Conservation (phyloP, 2,797 vertebrate species). For the Eulemur coronatus region DNA sequence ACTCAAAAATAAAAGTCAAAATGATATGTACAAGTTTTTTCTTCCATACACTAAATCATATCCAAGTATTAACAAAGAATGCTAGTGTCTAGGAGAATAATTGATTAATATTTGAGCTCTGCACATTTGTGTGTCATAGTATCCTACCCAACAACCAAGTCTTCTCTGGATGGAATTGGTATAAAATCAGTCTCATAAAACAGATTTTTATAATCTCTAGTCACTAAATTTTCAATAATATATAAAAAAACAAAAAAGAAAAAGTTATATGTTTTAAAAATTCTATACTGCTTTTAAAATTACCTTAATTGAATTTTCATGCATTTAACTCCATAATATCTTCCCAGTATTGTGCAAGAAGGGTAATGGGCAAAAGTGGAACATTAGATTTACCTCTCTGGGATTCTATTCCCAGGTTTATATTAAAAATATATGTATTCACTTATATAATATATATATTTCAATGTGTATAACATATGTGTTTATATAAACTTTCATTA, state of each 20-base stretch:
- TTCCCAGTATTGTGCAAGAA: neutral
- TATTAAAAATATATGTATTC: neutral
- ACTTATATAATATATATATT: neutral
- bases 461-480: neutral
- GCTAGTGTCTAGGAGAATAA: neutral
- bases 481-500: neutral
- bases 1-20: conserved; percentile 27
- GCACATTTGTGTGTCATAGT: neutral
- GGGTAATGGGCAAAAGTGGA: neutral
- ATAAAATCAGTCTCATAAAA: neutral
- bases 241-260: neutral
- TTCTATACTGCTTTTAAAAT: neutral
- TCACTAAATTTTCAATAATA: neutral
- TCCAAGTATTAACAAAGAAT: neutral
- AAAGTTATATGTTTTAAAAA: neutral
- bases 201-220: neutral
- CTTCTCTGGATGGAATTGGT: neutral
- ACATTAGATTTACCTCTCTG: neutral
- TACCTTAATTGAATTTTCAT: neutral
- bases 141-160: neutral
- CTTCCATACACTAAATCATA: neutral
- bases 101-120: neutral
- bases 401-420: neutral
- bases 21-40: neutral
- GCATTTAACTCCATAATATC: neutral